Evolutionary conservation across 1,140 invertebrate species (phyloP).

Genomic region (Patella vulgata): DNA sequence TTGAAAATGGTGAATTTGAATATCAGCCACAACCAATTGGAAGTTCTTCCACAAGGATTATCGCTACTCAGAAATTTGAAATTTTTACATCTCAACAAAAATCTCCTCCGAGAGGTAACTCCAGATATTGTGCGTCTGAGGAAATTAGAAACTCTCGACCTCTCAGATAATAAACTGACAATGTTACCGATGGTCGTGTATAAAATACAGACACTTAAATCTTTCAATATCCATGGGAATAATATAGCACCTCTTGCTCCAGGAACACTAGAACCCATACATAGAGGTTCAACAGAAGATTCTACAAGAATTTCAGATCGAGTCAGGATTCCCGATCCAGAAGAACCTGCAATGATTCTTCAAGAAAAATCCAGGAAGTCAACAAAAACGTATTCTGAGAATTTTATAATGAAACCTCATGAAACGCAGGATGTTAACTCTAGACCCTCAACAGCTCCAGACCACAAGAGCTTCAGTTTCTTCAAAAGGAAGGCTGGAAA

Average conservation of each 20-base stretch:
- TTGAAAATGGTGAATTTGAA: constrained; percentile 48
- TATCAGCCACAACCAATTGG: constrained; percentile 50
- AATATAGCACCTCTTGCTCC: constrained; percentile 18
- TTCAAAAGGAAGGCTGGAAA: too few species aligned
- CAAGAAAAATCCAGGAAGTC: too few species aligned
- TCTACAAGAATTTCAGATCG: too few species aligned
- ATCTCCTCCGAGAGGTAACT: constrained; percentile 50
- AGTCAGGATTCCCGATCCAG: too few species aligned
- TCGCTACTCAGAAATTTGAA: constrained; percentile 46
- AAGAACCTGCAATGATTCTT: too few species aligned
- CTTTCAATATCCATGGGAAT: constrained; percentile 54
- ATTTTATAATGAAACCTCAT: too few species aligned
- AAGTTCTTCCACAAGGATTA: constrained; percentile 51
- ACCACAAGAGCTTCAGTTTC: too few species aligned
- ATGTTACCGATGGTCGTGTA: constrained; percentile 51
- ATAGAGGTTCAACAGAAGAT: neutral
- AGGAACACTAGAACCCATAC: too few species aligned
- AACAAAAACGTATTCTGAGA: too few species aligned
- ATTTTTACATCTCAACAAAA: constrained; percentile 47
- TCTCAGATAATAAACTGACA: constrained; percentile 54
- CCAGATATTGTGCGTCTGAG: constrained; percentile 54
- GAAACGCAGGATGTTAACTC: too few species aligned
- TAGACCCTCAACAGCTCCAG: too few species aligned
- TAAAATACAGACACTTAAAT: constrained; percentile 48
- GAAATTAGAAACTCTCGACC: constrained; percentile 51